These are phyloP conservation scores for Platygyra sinensis DNA, from an alignment of 64 coral and sea anemone genomes.

Conservation along the genomic window DNA sequence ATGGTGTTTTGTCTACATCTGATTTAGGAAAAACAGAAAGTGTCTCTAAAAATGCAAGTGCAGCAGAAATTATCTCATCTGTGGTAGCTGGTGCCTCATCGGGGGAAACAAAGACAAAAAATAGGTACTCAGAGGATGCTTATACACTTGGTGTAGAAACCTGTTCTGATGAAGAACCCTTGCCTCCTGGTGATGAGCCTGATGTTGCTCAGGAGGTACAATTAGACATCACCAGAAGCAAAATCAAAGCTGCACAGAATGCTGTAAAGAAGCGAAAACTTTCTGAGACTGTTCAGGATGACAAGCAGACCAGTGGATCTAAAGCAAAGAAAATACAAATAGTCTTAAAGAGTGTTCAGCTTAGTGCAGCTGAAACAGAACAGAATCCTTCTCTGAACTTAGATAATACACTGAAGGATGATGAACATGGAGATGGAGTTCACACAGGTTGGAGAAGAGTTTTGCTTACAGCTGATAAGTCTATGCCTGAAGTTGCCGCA, in stretches of 20 bases:
- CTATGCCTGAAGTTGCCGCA: conserved; percentile 19
- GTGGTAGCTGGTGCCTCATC: conserved; percentile 57
- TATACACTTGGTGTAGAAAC: conserved; percentile 69
- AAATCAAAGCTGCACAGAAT: conserved; percentile 78
- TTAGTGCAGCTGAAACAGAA: conserved; percentile 46
- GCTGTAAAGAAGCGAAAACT: conserved; percentile 77
- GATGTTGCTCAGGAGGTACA: conserved; percentile 76
- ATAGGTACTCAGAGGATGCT: conserved; percentile 48
- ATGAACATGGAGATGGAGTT: not conserved
- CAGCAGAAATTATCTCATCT: conserved; percentile 79
- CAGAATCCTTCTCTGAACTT: not conserved
- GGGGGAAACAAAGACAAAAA: not conserved
- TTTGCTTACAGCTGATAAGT: not conserved
- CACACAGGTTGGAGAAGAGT: not conserved
- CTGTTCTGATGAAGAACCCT: conserved; percentile 83
- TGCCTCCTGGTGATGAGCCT: conserved; percentile 80
- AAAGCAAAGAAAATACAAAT: conserved; percentile 81
- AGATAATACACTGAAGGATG: not conserved
- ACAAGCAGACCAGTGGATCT: conserved; percentile 46
- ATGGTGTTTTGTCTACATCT: not conserved
- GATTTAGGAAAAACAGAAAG: conserved; percentile 37
- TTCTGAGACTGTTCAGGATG: conserved; percentile 67
- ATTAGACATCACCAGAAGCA: conserved; percentile 60
- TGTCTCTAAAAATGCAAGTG: conserved; percentile 26
- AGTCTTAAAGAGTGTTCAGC: conserved; percentile 68